phyloP scores from a whole-genome alignment of 37 sponge, comb jelly and placozoan species.

The Dysidea cf. avara region DNA sequence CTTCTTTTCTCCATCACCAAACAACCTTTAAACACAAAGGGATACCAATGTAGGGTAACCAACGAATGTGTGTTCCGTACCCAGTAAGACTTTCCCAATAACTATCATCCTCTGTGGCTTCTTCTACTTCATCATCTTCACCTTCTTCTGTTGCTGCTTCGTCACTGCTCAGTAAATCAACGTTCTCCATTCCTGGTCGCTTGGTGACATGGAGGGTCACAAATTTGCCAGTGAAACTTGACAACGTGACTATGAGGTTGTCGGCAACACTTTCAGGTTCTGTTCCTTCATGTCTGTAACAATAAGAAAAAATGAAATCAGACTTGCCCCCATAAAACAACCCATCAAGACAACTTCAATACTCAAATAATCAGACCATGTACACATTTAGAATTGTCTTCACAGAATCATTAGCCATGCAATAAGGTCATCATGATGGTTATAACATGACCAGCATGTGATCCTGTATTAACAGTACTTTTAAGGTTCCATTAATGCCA shows the following conservation, averaged over 20 bases:
- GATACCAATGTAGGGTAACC: neutral
- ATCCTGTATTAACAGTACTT: too few relatives aligned
- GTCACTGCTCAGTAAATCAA: slow-evolving; percentile 31
- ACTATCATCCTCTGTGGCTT: slow-evolving; percentile 34
- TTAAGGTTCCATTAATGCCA: too few relatives aligned
- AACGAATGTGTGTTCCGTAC: slow-evolving; percentile 14
- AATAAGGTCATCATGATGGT: too few relatives aligned
- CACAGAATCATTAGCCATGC: too few relatives aligned
- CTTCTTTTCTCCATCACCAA: slow-evolving; percentile 9
- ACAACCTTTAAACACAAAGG: slow-evolving; percentile 6
- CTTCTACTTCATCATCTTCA: slow-evolving; percentile 15
- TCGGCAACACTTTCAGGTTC: slow-evolving; percentile 8
- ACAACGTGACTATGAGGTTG: slow-evolving; percentile 29
- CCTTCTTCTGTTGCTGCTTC: neutral
- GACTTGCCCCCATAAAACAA: too few relatives aligned
- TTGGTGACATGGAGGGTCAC: slow-evolving; percentile 51
- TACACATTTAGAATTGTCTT: too few relatives aligned
- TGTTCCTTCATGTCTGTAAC: slow-evolving; percentile 25
- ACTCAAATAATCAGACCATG: too few relatives aligned
- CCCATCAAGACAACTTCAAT: too few relatives aligned
- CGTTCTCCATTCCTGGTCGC: slow-evolving; percentile 66
- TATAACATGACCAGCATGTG: too few relatives aligned
- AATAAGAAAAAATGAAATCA: neutral
- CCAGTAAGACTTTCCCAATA: slow-evolving; percentile 60
- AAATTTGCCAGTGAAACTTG: slow-evolving; percentile 52